Percentiles rank a stretch among this genome's conserved stretches.
Conservation (phyloP, 2,888 invertebrate species). For the Rhagonycha lutea region DNA sequence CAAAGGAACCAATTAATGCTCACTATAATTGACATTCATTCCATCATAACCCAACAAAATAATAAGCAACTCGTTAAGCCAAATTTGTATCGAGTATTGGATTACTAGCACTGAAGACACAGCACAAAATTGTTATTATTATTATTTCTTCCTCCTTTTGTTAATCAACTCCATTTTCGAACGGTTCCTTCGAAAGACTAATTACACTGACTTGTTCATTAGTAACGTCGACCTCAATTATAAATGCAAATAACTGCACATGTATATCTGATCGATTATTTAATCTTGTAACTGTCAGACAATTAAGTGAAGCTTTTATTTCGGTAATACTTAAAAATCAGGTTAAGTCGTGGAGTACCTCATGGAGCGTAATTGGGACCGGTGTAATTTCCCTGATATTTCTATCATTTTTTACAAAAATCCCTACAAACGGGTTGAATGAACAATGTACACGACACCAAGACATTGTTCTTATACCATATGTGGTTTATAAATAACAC, state of each 20-base stretch:
- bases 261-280: neutral
- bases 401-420: slow-evolving; percentile 12
- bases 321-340: neutral
- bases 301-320: slow-evolving; percentile 6
- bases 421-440: slow-evolving; percentile 24
- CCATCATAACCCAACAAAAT: neutral
- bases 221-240: slow-evolving; percentile 14
- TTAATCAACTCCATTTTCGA: slow-evolving; percentile 5
- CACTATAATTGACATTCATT: neutral
- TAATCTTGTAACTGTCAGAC: slow-evolving; percentile 7
- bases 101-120: neutral
- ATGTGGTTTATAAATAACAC: slow-evolving; percentile 42
- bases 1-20: neutral
- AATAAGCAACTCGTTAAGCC: neutral
- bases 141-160: neutral
- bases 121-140: neutral
- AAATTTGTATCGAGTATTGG: neutral
- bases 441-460: slow-evolving; percentile 40
- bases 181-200: slow-evolving; percentile 5
- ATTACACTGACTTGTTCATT: slow-evolving; percentile 13
- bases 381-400: slow-evolving; percentile 7
- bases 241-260: slow-evolving; percentile 19
- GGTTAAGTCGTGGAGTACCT: neutral
- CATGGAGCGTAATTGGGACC: neutral
- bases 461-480: slow-evolving; percentile 39